These are phyloP conservation scores for Perizoma flavofasciatum DNA, from an alignment of 2,888 invertebrate species.

Conservation along the genomic window DNA sequence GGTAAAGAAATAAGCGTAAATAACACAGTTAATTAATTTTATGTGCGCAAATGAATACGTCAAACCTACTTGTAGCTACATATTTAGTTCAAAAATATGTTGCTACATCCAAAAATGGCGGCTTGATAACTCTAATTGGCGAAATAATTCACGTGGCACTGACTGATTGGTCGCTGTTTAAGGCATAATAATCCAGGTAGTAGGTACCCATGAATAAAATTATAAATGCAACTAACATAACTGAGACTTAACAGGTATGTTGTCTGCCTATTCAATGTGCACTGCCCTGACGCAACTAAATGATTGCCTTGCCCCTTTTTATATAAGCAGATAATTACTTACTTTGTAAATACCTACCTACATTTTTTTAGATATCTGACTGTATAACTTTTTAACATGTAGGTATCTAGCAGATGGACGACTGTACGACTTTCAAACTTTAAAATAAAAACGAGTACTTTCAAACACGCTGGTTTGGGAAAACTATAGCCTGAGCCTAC, in stretches of 20 bases:
- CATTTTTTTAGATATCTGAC: neutral
- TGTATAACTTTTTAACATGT: neutral
- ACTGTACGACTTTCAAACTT: too few relatives aligned
- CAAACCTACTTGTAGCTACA: slow-evolving; percentile 9
- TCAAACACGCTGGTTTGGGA: too few relatives aligned
- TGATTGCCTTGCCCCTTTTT: slow-evolving; percentile 12
- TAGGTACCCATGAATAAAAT: slow-evolving; percentile 4
- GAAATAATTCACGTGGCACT: slow-evolving; percentile 7
- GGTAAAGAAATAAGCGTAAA: neutral
- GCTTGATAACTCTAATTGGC: slow-evolving; percentile 4
- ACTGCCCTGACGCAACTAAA: slow-evolving; percentile 11
- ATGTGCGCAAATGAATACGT: slow-evolving; percentile 18
- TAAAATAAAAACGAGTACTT: too few relatives aligned
- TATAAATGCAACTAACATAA: slow-evolving; percentile 11
- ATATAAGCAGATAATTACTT: slow-evolving; percentile 9
- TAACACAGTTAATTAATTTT: slow-evolving; percentile 42
- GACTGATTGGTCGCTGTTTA: slow-evolving; percentile 15
- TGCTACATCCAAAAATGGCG: slow-evolving; percentile 13
- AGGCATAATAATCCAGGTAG: slow-evolving; percentile 17
- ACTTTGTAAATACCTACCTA: neutral
- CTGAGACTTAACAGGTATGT: slow-evolving; percentile 3
- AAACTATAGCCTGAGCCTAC: too few relatives aligned
- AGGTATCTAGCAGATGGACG: too few relatives aligned
- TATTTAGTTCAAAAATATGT: slow-evolving; percentile 9
- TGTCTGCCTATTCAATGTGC: slow-evolving; percentile 8